Evolutionary conservation across 2,797 vertebrate species (phyloP).

Genomic region (Cuniculus paca): DNA sequence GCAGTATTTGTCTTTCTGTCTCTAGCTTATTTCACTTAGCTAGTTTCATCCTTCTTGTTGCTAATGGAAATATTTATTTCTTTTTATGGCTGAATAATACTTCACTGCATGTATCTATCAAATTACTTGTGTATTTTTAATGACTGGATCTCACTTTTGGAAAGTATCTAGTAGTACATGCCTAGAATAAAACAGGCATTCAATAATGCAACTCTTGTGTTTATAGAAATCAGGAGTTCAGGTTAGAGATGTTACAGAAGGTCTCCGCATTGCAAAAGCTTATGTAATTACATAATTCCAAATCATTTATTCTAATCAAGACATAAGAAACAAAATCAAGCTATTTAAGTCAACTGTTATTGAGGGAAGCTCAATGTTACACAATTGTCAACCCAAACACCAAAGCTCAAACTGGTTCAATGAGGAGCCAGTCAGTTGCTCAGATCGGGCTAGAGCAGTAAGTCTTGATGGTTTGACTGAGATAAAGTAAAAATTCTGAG

Average conservation of each 20-base stretch:
- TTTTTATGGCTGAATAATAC: neutral
- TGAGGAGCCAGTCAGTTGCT: neutral
- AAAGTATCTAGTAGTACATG: neutral
- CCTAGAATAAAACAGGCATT: neutral
- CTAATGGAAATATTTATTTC: neutral
- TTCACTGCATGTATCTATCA: neutral
- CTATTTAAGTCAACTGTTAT: neutral
- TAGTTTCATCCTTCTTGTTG: neutral
- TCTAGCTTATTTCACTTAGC: neutral
- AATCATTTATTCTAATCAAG: conserved; percentile 41
- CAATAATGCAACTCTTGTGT: neutral
- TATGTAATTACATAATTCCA: conserved; percentile 8
- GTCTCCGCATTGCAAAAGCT: neutral
- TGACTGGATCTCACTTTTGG: neutral
- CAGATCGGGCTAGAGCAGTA: neutral
- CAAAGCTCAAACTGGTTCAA: conserved; percentile 21
- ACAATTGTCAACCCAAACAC: conserved; percentile 11
- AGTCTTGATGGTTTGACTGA: neutral
- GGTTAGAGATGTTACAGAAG: neutral
- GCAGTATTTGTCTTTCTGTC: neutral
- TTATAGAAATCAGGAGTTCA: conserved; percentile 22
- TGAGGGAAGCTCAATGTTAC: neutral
- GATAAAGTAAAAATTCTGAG: neutral
- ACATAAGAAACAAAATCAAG: conserved; percentile 1
- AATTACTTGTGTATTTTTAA: neutral